Percentiles rank a stretch among this genome's conserved stretches.
phyloP scores from a whole-genome alignment of 2,113 vertebrate genomes.

The Barbus barbus region DNA sequence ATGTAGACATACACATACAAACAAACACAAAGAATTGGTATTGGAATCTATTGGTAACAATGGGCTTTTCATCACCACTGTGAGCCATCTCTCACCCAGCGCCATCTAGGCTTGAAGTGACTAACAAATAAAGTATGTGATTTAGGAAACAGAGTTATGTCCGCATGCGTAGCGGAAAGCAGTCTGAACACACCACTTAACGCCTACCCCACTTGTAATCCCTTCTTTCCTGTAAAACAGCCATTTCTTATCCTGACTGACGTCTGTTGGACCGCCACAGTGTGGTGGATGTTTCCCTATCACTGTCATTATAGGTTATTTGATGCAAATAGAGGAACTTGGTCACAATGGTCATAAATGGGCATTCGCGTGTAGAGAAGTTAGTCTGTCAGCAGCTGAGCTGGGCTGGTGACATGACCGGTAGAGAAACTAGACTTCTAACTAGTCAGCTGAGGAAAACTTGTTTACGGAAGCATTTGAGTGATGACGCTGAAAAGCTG shows the following conservation, averaged over 20 bases:
- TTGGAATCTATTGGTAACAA: constrained; percentile 58
- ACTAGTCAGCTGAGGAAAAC: not conserved
- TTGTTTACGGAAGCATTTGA: not conserved
- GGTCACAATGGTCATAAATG: not conserved
- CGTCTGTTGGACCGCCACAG: constrained; percentile 45
- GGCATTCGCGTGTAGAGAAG: not conserved
- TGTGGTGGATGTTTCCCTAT: not conserved
- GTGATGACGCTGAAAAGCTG: not conserved
- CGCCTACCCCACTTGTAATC: constrained; percentile 41
- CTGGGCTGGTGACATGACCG: not conserved
- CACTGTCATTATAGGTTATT: not conserved
- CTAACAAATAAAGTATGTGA: constrained; percentile 48
- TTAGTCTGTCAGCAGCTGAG: not conserved
- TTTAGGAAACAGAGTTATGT: constrained; percentile 49
- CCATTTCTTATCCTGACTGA: constrained; percentile 50
- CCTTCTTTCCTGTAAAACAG: constrained; percentile 58
- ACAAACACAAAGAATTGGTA: constrained; percentile 54
- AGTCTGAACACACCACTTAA: constrained; percentile 48
- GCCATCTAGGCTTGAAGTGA: constrained; percentile 47
- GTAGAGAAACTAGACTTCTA: not conserved
- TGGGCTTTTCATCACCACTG: not conserved
- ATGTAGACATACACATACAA: constrained; percentile 9
- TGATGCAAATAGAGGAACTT: not conserved
- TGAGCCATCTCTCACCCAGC: not conserved
- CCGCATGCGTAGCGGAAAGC: constrained; percentile 7